Evolutionary conservation across 2,888 invertebrate genomes (phyloP).

Genomic region (Pyrochroa serraticornis): DNA sequence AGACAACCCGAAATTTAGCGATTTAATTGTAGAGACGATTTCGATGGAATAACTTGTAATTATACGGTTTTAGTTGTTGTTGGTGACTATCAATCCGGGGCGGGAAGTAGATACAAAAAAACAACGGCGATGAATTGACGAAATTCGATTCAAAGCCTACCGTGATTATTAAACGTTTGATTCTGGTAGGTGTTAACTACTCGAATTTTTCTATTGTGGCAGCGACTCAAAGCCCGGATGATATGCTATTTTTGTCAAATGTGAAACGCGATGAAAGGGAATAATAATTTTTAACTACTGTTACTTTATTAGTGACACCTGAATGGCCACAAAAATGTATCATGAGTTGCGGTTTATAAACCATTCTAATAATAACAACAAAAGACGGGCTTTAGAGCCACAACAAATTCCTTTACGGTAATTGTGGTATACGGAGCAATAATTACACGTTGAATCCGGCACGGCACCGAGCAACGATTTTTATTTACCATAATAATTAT

Average conservation of each 20-base stretch:
- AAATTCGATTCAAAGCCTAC: slow-evolving; percentile 2
- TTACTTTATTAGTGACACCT: slow-evolving; percentile 22
- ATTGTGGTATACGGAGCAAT: neutral
- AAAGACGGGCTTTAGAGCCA: slow-evolving; percentile 4
- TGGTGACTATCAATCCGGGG: slow-evolving; percentile 12
- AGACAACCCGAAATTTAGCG: neutral
- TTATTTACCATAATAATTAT: slow-evolving; percentile 5
- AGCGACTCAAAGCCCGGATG: slow-evolving; percentile 7
- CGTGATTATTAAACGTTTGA: slow-evolving; percentile 8
- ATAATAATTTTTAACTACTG: slow-evolving; percentile 18
- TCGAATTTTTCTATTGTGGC: slow-evolving; percentile 8
- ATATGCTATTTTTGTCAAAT: slow-evolving; percentile 18
- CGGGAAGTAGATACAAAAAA: slow-evolving; percentile 12
- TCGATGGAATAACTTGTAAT: slow-evolving; percentile 12
- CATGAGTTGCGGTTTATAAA: slow-evolving; percentile 10
- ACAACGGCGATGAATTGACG: slow-evolving; percentile 13
- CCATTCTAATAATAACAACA: slow-evolving; percentile 18
- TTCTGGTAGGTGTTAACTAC: slow-evolving; percentile 9
- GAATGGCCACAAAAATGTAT: slow-evolving; percentile 13
- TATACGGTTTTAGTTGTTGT: slow-evolving; percentile 19
- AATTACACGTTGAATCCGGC: slow-evolving; percentile 17
- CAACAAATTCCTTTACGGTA: slow-evolving; percentile 10
- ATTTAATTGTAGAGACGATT: neutral
- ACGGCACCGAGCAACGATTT: slow-evolving; percentile 2
- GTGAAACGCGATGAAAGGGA: slow-evolving; percentile 4